Evolutionary conservation across 2,113 vertebrate species (phyloP).

Genomic region (Odocoileus hemionus): DNA sequence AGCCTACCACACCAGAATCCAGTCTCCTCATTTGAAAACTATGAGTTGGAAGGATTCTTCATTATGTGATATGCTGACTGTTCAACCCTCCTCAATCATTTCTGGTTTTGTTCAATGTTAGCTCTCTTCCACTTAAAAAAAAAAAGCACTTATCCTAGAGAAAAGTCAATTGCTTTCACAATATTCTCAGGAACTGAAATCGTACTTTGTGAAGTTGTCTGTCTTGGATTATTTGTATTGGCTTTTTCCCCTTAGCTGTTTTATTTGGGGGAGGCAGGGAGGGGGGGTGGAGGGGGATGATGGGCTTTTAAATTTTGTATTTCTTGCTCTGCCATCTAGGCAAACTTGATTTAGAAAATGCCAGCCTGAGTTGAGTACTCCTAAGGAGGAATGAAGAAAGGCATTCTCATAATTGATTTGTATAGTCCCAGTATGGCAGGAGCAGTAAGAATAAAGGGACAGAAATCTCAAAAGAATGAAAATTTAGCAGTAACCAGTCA

Average conservation of each 20-base stretch:
- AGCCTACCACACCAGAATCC: neutral
- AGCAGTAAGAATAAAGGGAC: neutral
- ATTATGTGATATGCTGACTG: neutral
- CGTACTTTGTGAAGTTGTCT: neutral
- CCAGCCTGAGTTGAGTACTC: neutral
- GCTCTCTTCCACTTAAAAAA: neutral
- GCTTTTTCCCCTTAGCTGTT: neutral
- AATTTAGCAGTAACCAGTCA: neutral
- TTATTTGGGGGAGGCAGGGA: rapidly evolving
- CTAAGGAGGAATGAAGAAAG: neutral
- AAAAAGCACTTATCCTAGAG: neutral
- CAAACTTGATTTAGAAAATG: neutral
- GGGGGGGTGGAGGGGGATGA: rapidly evolving
- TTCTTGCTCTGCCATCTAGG: neutral
- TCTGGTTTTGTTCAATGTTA: neutral
- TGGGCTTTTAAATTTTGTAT: neutral
- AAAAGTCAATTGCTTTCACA: neutral
- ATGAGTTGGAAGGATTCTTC: neutral
- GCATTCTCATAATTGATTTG: neutral
- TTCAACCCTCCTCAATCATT: neutral
- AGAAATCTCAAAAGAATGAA: neutral
- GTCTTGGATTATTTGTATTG: neutral
- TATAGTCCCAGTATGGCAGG: neutral
- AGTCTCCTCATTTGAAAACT: neutral
- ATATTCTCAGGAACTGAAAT: neutral